Evolutionary conservation across 2,113 vertebrate genomes (phyloP), one percentile per base, ranked within the genome.

Genomic region (Ochotona curzoniae): DNA sequence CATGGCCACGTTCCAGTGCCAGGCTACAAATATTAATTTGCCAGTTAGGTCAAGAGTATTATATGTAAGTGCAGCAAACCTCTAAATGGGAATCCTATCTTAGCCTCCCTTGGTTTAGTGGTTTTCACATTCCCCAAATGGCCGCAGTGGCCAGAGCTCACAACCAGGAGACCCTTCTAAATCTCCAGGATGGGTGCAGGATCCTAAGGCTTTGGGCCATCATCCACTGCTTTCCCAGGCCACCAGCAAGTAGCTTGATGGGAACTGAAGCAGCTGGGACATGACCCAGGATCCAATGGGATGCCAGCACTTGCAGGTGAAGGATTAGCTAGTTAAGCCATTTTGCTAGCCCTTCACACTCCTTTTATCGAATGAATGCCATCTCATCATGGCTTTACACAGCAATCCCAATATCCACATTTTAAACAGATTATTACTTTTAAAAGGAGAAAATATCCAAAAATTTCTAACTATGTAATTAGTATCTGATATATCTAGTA

Each of bases 401-500:
- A 30, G 54, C 49, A 44, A 25, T 69, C 13, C 71, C 61, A 71
- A 6, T 82, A 82, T 61, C 54, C 21, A 69, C 44, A 87, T 60
- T 94, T 90, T 85, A 81, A 74, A 17, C 11, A 81, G 54, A 15
- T 57, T 57, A 44, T 44, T 44, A 4, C 4, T 44, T 44, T 44
- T 44, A 44, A 44, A 44, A 18, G 54, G 54, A 57, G 54, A 57
- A 18, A 18, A 57, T 57, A 57, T 18, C 54, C 54, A 57, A 2
- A 57, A 18, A 57, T 57, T 57, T 57, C 26, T 9, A 94, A 69
- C 30, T n/a, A n/a, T n/a, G n/a, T n/a, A n/a, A n/a, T 54, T 7
- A 54, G 32, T 87, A 80, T 92, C 21, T 94, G 69, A 71, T 30
- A 18, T 80, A 75, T 32, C 38, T 35, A 69, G 38, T 80, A 88